These are phyloP conservation scores for Muschampia plurimacula DNA, from an alignment of 2,888 invertebrate genomes.

Conservation along the genomic window DNA sequence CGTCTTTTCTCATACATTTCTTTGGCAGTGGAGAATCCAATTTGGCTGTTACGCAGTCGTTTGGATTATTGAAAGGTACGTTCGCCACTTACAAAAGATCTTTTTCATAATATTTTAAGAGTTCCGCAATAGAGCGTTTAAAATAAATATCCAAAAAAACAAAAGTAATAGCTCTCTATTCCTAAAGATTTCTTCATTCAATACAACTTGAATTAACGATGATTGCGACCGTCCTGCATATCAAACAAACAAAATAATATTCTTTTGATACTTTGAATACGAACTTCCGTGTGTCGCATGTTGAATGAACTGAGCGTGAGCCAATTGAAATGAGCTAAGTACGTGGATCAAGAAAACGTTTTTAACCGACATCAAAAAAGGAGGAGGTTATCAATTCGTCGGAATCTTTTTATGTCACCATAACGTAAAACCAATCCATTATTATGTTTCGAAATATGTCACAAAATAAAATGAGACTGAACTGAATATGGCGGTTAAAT, in stretches of 20 bases:
- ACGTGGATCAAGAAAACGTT: constrained; percentile 16
- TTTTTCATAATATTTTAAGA: too few relatives aligned
- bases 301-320: constrained; percentile 9
- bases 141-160: too few relatives aligned
- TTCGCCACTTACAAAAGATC: too few relatives aligned
- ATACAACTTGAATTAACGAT: too few relatives aligned
- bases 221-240: too few relatives aligned
- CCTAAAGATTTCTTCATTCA: too few relatives aligned
- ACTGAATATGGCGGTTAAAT: constrained; percentile 11
- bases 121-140: too few relatives aligned
- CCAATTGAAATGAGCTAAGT: constrained; percentile 12
- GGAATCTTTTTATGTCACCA: neutral
- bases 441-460: constrained; percentile 24
- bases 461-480: constrained; percentile 12
- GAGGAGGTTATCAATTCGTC: too few relatives aligned
- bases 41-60: neutral
- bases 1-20: neutral
- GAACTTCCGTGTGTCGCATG: neutral
- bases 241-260: neutral
- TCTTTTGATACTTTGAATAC: neutral
- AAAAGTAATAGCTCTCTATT: too few relatives aligned
- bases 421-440: constrained; percentile 8
- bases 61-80: neutral
- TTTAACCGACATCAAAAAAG: too few relatives aligned
- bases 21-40: constrained; percentile 2